Evolutionary conservation across 2,797 vertebrate genomes (phyloP).

Genomic region (Poliocrania exsul): DNA sequence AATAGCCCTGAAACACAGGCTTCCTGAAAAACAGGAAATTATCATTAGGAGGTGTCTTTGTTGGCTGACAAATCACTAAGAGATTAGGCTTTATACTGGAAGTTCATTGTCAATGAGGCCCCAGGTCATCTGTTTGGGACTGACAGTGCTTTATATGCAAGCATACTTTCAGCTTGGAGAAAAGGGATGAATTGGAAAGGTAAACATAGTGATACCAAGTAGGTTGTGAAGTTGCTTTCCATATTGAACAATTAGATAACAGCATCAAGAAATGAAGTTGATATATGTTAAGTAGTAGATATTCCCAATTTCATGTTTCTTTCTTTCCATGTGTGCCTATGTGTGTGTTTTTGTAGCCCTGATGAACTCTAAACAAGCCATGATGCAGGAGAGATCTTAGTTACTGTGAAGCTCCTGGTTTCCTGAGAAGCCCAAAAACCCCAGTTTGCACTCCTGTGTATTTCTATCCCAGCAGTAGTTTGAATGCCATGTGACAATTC

Average conservation of each 20-base stretch:
- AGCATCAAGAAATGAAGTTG: background rate
- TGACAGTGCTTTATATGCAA: background rate
- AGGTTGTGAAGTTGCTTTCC: background rate
- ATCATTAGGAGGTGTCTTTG: background rate
- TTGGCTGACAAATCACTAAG: background rate
- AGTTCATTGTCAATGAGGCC: background rate
- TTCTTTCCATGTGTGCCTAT: background rate
- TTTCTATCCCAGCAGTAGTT: background rate
- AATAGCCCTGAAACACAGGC: background rate
- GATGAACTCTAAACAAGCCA: background rate
- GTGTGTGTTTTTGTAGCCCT: background rate
- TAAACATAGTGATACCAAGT: background rate
- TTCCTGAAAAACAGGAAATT: slow-evolving; percentile 41
- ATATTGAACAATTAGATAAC: background rate
- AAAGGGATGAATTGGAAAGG: background rate
- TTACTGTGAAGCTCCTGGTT: background rate
- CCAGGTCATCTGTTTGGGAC: background rate
- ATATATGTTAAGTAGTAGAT: background rate
- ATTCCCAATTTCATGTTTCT: background rate
- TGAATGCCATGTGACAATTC: background rate
- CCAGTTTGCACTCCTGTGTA: background rate
- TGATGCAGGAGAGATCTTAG: background rate
- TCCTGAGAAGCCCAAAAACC: background rate
- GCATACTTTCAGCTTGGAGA: background rate
- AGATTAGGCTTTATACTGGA: background rate